Conservation (phyloP, 2,113 vertebrate genomes). For the Proterorhinus semilunaris region DNA sequence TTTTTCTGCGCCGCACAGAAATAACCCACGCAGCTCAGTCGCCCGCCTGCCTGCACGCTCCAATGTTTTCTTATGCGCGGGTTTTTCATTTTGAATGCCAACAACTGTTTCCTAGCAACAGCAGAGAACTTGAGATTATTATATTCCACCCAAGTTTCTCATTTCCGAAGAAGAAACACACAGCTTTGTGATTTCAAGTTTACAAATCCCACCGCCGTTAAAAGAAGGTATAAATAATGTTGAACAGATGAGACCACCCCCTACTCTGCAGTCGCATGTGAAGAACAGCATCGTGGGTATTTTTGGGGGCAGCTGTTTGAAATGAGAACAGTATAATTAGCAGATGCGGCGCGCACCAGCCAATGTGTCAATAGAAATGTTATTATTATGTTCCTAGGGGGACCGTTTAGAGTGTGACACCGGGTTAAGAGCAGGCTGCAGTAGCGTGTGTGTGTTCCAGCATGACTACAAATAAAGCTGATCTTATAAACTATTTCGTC, state of each 20-base stretch:
- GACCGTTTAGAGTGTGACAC: too few relatives aligned
- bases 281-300: conserved; percentile 3
- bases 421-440: too few relatives aligned
- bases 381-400: too few relatives aligned
- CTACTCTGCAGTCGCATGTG: conserved; percentile 3
- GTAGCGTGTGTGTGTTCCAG: too few relatives aligned
- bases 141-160: conserved; percentile 56
- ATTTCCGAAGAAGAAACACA: conserved; percentile 36
- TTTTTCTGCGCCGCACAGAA: conserved; percentile 46
- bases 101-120: conserved; percentile 77
- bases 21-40: background rate
- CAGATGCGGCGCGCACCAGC: conserved; percentile 6
- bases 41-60: conserved; percentile 19
- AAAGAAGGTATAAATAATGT: background rate
- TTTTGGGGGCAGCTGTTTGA: conserved; percentile 9
- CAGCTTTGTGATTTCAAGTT: conserved; percentile 49
- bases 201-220: conserved; percentile 45
- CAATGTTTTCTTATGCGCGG: conserved; percentile 47
- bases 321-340: conserved; percentile 23
- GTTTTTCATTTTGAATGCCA: conserved; percentile 55
- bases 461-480: too few relatives aligned
- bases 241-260: conserved; percentile 25
- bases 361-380: too few relatives aligned
- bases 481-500: too few relatives aligned
- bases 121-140: conserved; percentile 62